Percentiles rank a stretch among this genome's conserved stretches.
Conservation (phyloP, 2,797 vertebrate genomes). For the Macropus fuliginosus region DNA sequence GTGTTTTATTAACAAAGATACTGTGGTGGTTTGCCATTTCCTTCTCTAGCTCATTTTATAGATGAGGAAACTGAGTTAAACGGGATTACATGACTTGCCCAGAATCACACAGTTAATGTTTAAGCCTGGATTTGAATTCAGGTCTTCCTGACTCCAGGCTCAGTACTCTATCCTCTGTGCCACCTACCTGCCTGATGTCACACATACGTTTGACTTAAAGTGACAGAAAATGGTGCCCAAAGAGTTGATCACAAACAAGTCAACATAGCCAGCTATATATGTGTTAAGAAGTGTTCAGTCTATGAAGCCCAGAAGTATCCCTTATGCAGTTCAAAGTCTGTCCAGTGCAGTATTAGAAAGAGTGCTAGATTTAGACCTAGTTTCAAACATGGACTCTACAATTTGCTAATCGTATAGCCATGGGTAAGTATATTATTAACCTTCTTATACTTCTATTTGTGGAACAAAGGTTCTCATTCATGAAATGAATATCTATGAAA, state of each 20-base stretch:
- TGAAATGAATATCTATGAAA: background rate
- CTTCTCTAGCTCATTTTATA: no score
- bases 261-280: background rate
- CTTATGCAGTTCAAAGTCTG: background rate
- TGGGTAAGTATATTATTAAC: background rate
- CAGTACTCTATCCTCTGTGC: background rate
- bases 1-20: no score
- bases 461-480: background rate
- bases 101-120: background rate
- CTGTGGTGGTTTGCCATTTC: no score
- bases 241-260: background rate
- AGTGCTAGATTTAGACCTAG: background rate
- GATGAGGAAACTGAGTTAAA: background rate
- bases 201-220: background rate
- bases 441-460: background rate
- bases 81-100: no score
- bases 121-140: no score
- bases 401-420: background rate
- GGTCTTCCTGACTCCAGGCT: no score
- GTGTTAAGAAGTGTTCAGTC: background rate
- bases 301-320: background rate
- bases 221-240: background rate
- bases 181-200: background rate
- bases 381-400: background rate
- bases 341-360: background rate